Conservation (phyloP, 2,113 vertebrate genomes). For the Ciconia boyciana region DNA sequence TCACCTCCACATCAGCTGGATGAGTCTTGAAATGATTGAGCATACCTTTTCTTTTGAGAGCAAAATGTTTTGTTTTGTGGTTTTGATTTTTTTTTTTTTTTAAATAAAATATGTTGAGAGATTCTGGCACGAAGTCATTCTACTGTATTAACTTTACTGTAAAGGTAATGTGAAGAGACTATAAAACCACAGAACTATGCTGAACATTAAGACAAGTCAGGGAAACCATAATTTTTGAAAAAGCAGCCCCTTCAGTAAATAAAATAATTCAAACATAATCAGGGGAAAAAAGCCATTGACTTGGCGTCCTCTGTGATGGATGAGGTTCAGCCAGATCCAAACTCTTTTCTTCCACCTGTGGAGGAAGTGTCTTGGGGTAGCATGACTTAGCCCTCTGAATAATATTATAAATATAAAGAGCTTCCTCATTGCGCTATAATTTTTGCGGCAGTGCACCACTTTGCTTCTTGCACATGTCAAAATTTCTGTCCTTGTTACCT, state of each 20-base stretch:
- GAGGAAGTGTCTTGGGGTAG: background rate
- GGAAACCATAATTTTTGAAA: background rate
- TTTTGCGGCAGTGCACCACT: background rate
- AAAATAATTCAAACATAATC: background rate
- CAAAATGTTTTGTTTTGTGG: background rate
- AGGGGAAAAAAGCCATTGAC: background rate
- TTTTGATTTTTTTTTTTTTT: background rate
- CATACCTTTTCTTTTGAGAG: background rate
- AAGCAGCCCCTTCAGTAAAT: background rate
- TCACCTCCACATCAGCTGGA: background rate
- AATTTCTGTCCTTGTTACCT: background rate
- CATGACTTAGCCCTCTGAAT: background rate
- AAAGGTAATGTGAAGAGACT: conserved; percentile 60
- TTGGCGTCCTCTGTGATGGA: background rate
- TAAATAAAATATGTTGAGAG: conserved; percentile 15
- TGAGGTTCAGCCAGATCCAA: background rate
- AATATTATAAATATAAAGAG: conserved; percentile 5
- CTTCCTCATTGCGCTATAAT: background rate
- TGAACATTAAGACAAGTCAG: background rate
- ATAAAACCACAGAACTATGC: background rate
- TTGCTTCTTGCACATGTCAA: background rate
- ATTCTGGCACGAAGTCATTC: conserved; percentile 56
- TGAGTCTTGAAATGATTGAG: conserved; percentile 12
- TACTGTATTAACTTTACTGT: conserved; percentile 19
- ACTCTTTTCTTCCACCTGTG: background rate